These are phyloP conservation scores for Carassius gibelio DNA, from an alignment of 2,113 vertebrate genomes.

Conservation along the genomic window DNA sequence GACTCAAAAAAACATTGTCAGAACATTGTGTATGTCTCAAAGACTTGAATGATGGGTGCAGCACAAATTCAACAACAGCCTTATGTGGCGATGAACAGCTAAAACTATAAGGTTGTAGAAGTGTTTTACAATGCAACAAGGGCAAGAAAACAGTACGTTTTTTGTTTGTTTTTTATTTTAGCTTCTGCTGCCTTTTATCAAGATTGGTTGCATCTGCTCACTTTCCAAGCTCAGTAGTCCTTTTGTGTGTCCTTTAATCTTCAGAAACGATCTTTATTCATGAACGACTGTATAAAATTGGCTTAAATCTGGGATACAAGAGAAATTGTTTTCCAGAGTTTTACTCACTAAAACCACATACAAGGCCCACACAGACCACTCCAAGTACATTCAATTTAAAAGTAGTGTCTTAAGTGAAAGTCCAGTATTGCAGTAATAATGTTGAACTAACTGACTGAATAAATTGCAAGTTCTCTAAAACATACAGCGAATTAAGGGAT, in stretches of 20 bases:
- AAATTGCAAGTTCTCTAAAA: slow-evolving; percentile 31
- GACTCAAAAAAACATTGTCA: not conserved
- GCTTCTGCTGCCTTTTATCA: slow-evolving; percentile 58
- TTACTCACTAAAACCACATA: slow-evolving; percentile 5
- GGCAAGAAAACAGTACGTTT: not conserved
- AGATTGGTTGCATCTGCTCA: slow-evolving; percentile 58
- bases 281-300: not conserved
- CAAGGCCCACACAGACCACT: slow-evolving; percentile 14
- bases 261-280: not conserved
- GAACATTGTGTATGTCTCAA: not conserved
- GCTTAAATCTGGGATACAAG: not conserved
- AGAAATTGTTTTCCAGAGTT: slow-evolving; percentile 3
- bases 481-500: slow-evolving; percentile 2
- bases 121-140: slow-evolving; percentile 41
- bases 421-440: slow-evolving; percentile 30
- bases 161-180: not conserved
- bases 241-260: slow-evolving; percentile 5
- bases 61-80: not conserved
- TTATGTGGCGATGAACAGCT: not conserved
- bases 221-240: slow-evolving; percentile 46
- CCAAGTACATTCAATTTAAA: not conserved
- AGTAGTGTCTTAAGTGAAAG: slow-evolving; percentile 17
- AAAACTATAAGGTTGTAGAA: slow-evolving; percentile 38
- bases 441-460: slow-evolving; percentile 12
- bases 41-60: not conserved